Evolutionary conservation across 2,113 vertebrate species (phyloP), one percentile per base, ranked within the genome.

Genomic region (Sardina pilchardus): DNA sequence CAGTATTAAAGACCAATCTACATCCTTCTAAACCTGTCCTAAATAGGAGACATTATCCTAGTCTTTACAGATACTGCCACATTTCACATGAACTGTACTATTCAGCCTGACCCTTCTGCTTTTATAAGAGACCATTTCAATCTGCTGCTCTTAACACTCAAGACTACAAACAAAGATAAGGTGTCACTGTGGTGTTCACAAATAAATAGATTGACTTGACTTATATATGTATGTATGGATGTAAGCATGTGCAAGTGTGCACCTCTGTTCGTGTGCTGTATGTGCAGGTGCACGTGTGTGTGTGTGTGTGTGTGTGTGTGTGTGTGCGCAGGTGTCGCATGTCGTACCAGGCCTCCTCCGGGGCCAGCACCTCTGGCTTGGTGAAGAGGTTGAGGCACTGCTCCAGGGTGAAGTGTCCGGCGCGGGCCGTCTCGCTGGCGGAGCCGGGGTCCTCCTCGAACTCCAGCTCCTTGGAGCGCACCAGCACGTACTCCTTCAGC

Each of bases 321-420:
- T 43, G 67, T 83, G 17, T 42, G 53, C n/a, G 63, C 50, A 88
- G 34, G n/a, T n/a, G n/a, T n/a, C n/a, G n/a, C n/a, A n/a, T 86
- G 50, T n/a, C 97, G 90, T 94, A 99, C 98, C 98, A 99, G 0
- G 97, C 98, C 91, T 99, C 98, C 90, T 99, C 98, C 0, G 98
- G 98, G 0, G 98, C 98, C 89, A 99, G 95, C 89, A 99, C 98
- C 94, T 99, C 98, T 0, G 98, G 98, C 91, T 96, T 97, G 0
- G 98, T 99, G 91, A 99, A 99, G 87, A 99, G 98, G 89, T 98
- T 99, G 89, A 99, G 97, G 92, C 98, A 99, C 93, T 99, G 98
- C 91, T 98, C 97, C 87, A 99, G 94, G 19, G 97, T 99, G 93
- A 99, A 99, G 91, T 99, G 97, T 84, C 98, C 98, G 0, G 97